These are phyloP conservation scores for Bombus pascuorum DNA, from an alignment of 1,140 invertebrate species.

Conservation along the genomic window DNA sequence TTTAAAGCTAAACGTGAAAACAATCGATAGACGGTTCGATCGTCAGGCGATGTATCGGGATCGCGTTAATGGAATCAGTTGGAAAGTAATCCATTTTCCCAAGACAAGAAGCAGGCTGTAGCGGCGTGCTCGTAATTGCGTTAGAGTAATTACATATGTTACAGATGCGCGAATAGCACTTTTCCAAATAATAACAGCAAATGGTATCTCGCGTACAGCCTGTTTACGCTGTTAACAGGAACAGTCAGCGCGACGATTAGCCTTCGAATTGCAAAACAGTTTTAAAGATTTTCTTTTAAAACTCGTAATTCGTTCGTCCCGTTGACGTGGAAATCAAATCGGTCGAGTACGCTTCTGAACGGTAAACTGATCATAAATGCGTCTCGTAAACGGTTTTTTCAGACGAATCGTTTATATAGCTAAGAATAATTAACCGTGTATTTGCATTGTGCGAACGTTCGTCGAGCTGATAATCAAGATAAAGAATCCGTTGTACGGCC, in stretches of 20 bases:
- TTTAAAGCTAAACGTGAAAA: background rate
- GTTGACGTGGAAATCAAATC: no score
- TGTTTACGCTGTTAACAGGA: background rate
- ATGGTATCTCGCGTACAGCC: slow-evolving; percentile 8
- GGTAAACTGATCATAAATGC: no score
- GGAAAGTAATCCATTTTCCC: slow-evolving; percentile 52
- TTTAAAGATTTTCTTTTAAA: background rate
- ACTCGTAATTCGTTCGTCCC: no score
- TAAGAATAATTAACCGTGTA: no score
- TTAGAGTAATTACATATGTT: slow-evolving; percentile 68
- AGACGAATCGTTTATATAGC: no score
- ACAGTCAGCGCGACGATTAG: background rate
- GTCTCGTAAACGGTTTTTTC: no score
- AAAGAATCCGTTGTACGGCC: no score
- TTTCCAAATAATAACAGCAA: slow-evolving; percentile 58
- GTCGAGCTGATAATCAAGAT: no score
- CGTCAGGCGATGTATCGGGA: background rate
- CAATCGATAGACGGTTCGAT: background rate
- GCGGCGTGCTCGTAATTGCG: slow-evolving; percentile 61
- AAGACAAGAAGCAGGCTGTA: slow-evolving; percentile 68
- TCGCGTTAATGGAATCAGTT: slow-evolving; percentile 52
- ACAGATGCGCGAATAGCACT: slow-evolving; percentile 48
- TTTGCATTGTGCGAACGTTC: no score
- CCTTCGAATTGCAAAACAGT: background rate
- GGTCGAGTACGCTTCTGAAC: no score